Evolutionary conservation across 2,888 invertebrate genomes (phyloP).

Genomic region (Lithophane socia): DNA sequence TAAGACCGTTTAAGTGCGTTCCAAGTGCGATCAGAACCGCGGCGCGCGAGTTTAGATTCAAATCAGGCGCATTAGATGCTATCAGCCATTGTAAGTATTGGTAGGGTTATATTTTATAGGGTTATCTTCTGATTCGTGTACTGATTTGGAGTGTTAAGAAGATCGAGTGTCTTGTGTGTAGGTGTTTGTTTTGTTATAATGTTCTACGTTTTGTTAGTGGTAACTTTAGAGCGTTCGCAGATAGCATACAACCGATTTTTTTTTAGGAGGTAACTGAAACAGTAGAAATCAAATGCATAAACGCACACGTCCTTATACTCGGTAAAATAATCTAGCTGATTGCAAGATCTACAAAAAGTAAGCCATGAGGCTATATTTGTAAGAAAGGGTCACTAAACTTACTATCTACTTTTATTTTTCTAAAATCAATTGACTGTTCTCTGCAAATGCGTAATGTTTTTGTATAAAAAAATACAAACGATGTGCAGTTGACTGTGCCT

Average conservation of each 20-base stretch:
- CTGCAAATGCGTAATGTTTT: too few species aligned
- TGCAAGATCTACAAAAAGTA: too few species aligned
- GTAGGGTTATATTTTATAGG: conserved; percentile 39
- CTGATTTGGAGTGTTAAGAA: conserved; percentile 31
- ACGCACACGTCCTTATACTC: background rate
- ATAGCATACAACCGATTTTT: background rate
- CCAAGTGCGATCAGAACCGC: conserved; percentile 22
- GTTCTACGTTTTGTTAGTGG: background rate
- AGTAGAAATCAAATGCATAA: background rate
- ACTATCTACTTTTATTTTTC: background rate
- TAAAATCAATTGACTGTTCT: background rate
- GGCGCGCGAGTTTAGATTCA: conserved; percentile 53
- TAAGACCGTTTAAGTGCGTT: conserved; percentile 45
- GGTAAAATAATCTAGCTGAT: background rate
- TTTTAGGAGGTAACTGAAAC: background rate
- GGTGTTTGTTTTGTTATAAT: conserved; percentile 9
- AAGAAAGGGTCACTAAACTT: background rate
- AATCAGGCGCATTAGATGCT: conserved; percentile 55
- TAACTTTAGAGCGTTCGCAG: background rate
- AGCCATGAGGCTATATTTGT: background rate
- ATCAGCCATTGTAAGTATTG: conserved; percentile 47
- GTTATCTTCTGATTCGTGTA: conserved; percentile 46
- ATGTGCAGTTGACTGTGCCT: background rate
- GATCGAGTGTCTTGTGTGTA: conserved; percentile 4
- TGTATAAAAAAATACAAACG: background rate